Base-by-base conservation (phyloP, 2,888 invertebrate species). In the Alsophila aescularia region DNA sequence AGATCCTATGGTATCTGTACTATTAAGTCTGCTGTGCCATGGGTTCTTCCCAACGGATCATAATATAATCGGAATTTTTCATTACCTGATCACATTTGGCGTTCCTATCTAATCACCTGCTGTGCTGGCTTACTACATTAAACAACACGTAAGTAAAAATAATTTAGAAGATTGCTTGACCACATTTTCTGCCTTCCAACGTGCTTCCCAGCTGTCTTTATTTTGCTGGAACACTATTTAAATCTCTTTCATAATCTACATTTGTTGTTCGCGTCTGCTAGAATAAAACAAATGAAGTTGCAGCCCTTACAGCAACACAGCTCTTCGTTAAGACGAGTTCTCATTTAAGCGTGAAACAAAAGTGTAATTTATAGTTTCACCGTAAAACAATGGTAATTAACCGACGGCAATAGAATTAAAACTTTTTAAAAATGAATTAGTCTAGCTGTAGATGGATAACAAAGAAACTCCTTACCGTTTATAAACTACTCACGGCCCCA, bases 381-480 rank as follows among this genome's bases (percentile, higher is more conserved):
- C 52, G 58, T 64, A 55, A 58, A 67, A 64, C 55, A 69, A 60
- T 73, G 73, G 72, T 77, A 77, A 78, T 80, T 78, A 77, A 70
- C 70, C 56, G 45, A 62, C 51, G 52, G 67, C 57, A 66, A 69
- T 65, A 64, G 60, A 75, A 75, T 79, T 75, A 67, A 75, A 77
- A 73, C 62, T 77, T 79, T 76, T 70, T 69, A 72, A 80, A 44
- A 77, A 73, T 66, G 67, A 76, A 79, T 79, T 74, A 75, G 72
- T 75, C 67, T 71, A 67, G 45, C 58, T 59, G 69, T 74, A 72
- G 75, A 75, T 72, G 72, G n/a, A n/a, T n/a, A 74, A 82, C 77
- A 81, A 83, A 82, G 79, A 79, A 80, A 79, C 77, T 58, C 78
- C 67, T 73, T 75, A 81, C 77, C 80, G 77, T 82, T 85, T 85